Percentiles rank a stretch among this genome's conserved stretches.
These are phyloP conservation scores for Griposia aprilina DNA, from an alignment of 2,888 invertebrate species.

Conservation along the genomic window DNA sequence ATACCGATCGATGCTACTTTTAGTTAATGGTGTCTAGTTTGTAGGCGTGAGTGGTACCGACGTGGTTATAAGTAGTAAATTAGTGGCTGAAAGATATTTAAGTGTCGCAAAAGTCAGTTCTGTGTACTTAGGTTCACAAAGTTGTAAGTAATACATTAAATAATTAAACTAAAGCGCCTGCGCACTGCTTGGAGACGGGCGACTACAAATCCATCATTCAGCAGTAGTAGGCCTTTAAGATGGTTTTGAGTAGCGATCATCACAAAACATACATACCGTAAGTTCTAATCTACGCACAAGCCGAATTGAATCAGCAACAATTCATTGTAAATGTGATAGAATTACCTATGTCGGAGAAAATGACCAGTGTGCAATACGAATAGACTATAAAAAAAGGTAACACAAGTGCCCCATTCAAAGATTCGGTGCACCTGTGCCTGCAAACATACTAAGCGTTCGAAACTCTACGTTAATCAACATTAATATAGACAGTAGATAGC, in stretches of 20 bases:
- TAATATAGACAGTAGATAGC: slow-evolving; percentile 64
- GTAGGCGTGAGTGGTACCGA: slow-evolving; percentile 28
- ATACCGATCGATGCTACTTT: slow-evolving; percentile 24
- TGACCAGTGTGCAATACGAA: slow-evolving; percentile 48
- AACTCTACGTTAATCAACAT: slow-evolving; percentile 64
- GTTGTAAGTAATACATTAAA: slow-evolving; percentile 28
- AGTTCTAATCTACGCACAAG: slow-evolving; percentile 35
- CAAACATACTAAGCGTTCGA: slow-evolving; percentile 64
- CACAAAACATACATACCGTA: slow-evolving; percentile 23
- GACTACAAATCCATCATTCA: slow-evolving; percentile 2
- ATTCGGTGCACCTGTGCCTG: slow-evolving; percentile 61
- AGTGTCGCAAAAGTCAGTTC: slow-evolving; percentile 47
- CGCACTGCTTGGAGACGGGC: slow-evolving; percentile 3
- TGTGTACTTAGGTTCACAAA: slow-evolving; percentile 34
- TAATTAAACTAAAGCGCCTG: slow-evolving; percentile 30
- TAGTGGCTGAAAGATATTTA: slow-evolving; percentile 34
- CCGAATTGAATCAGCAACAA: slow-evolving; percentile 34
- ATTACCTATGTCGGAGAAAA: slow-evolving; percentile 39
- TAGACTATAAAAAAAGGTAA: slow-evolving; percentile 40
- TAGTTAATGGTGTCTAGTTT: slow-evolving; percentile 10
- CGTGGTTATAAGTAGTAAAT: slow-evolving; percentile 15
- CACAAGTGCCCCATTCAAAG: slow-evolving; percentile 31
- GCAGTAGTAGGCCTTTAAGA: slow-evolving; percentile 21
- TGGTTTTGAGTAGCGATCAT: slow-evolving; percentile 20
- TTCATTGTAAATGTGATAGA: slow-evolving; percentile 34